Percentiles rank a stretch among this genome's conserved stretches.
Conservation (phyloP, 2,888 invertebrate genomes). For the Eristalis intricaria region DNA sequence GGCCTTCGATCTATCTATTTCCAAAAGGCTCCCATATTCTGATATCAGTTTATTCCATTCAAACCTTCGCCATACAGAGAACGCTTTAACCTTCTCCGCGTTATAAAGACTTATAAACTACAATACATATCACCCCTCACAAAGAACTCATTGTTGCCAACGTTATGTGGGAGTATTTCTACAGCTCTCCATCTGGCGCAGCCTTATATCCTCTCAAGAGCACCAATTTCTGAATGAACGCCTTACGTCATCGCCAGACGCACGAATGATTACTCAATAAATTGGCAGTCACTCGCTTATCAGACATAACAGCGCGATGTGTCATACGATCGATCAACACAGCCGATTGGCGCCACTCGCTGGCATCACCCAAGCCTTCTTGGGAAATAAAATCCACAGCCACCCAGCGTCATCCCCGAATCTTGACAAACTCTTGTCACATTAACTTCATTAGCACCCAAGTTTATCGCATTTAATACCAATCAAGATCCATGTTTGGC, state of each 20-base stretch:
- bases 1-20: too few relatives aligned
- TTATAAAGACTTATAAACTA: too few relatives aligned
- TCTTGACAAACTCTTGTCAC: conserved; percentile 1
- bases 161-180: too few relatives aligned
- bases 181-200: neutral
- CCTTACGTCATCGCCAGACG: neutral
- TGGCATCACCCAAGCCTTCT: neutral
- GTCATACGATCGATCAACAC: neutral
- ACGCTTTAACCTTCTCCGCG: too few relatives aligned
- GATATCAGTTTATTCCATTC: too few relatives aligned
- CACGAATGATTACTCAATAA: neutral
- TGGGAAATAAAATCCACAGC: neutral
- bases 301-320: neutral
- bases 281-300: neutral
- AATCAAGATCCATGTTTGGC: conserved; percentile 9
- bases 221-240: neutral
- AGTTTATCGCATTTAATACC: conserved; percentile 37
- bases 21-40: too few relatives aligned
- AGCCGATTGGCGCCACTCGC: neutral
- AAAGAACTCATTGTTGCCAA: too few relatives aligned
- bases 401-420: neutral
- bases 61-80: too few relatives aligned
- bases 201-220: neutral
- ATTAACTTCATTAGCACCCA: conserved; percentile 20
- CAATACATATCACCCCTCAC: too few relatives aligned